Base-by-base conservation (phyloP, 92 coral and sea anemone species). In the Blastomussa wellsi region DNA sequence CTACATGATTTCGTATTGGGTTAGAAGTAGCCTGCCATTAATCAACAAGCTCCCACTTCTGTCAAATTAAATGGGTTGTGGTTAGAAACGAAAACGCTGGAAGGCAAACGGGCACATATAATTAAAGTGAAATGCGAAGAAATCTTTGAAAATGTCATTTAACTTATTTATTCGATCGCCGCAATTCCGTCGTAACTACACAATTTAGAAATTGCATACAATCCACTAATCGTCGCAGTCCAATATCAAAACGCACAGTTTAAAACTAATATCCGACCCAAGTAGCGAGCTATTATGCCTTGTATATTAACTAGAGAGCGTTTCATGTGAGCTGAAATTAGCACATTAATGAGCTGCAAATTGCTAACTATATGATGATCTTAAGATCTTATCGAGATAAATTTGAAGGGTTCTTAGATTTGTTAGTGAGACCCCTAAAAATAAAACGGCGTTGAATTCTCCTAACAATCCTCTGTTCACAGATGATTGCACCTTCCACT, bases 321-420 rank as follows among this genome's bases (percentile, higher is more conserved):
- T 72, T n/a, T 35, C 55, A 44, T 47, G 57, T 49, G 7, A 31
- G 35, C 60, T 9, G 26, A 72, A 26, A 51, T 32, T 39, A 55
- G 24, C 59, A 57, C 55, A 57, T 70, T 62, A 83, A 83, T 74
- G 80, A 83, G 86, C 86, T 55, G 44, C 60, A 83, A 73, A 73
- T 74, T 83, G 69, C 77, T 51, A 26, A 22, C 7, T 49, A 51
- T 35, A 19, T 36, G 75, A 17, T 66, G 39, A 32, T 57, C n/a
- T 20, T 26, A 69, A 72, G 86, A 82, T 82, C 41, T 71, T 82
- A 82, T 82, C 78, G 31, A 31, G 78, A 38, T 68, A 52, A 82
- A 32, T 82, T 82, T 20, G 14, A 28, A 82, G 24, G 39, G 69
- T 44, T 52, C 48, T 36, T 51, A 59, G 10, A 51, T 51, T 29